These are phyloP conservation scores for Spea multiplicata DNA, from an alignment of 2,113 vertebrate genomes.

Conservation along the genomic window DNA sequence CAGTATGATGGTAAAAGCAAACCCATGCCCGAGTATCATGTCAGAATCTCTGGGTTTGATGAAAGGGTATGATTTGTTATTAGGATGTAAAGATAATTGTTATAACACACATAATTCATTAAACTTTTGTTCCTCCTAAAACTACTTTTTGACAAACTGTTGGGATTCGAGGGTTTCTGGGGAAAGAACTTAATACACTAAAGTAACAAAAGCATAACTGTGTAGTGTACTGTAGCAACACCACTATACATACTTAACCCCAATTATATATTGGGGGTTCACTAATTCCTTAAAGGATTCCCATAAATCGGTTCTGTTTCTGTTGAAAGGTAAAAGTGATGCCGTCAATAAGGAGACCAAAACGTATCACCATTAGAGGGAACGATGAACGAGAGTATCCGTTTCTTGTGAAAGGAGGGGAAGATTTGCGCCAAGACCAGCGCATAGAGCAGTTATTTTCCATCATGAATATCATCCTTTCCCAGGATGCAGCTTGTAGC, in stretches of 20 bases:
- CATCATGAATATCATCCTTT: slow-evolving; percentile 89
- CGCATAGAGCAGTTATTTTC: slow-evolving; percentile 90
- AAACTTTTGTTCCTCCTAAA: no score
- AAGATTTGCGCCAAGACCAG: slow-evolving; percentile 95
- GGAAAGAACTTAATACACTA: no score
- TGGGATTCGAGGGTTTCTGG: no score
- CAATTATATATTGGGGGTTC: no score
- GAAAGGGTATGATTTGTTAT: slow-evolving; percentile 75
- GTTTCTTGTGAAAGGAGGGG: slow-evolving; percentile 92
- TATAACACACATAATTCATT: no score
- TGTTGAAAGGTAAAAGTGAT: slow-evolving; percentile 82
- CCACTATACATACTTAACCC: no score
- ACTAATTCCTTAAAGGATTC: neutral
- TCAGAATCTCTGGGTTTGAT: slow-evolving; percentile 90
- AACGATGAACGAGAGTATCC: slow-evolving; percentile 89
- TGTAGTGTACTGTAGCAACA: no score
- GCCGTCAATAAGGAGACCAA: slow-evolving; percentile 85
- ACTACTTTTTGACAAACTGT: no score
- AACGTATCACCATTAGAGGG: slow-evolving; percentile 83
- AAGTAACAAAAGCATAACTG: no score
- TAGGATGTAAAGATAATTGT: neutral
- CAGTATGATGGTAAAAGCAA: slow-evolving; percentile 90
- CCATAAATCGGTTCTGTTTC: neutral
- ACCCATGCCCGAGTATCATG: slow-evolving; percentile 91
- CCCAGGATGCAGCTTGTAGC: slow-evolving; percentile 76